Evolutionary conservation across 2,888 invertebrate genomes (phyloP).

Genomic region (Cephus rjabovi): DNA sequence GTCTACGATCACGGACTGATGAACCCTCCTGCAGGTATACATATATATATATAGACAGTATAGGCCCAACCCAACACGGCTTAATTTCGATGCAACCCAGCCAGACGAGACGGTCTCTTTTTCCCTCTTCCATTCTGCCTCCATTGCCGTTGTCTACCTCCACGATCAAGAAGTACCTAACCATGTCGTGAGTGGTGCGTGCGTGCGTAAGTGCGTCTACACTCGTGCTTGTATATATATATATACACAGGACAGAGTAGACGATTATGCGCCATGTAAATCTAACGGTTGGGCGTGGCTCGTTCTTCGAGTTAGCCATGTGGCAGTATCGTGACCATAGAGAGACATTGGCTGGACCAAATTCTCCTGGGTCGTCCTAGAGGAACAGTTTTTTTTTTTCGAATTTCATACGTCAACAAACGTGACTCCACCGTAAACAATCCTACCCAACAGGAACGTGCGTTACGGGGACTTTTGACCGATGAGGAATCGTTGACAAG

Average conservation of each 20-base stretch:
- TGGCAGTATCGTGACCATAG: background rate
- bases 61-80: constrained; percentile 2
- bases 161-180: background rate
- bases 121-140: constrained; percentile 7
- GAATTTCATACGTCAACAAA: background rate
- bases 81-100: constrained; percentile 25
- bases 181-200: background rate
- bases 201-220: background rate
- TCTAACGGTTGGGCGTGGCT: constrained; percentile 47
- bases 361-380: background rate
- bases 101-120: constrained; percentile 23
- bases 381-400: background rate
- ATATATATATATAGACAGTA: background rate
- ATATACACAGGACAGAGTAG: background rate
- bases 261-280: constrained; percentile 28
- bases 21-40: background rate
- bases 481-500: background rate
- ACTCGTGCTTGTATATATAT: too few species aligned
- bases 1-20: background rate
- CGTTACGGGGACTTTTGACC: background rate
- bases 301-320: constrained; percentile 14
- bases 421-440: background rate
- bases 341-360: background rate
- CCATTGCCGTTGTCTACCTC: background rate
- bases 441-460: background rate